A percentile compares a stretch with the other conserved stretches of the same genome.
Evolutionary conservation across 2,113 vertebrate genomes (phyloP).

Genomic region (Ictidomys tridecemlineatus): DNA sequence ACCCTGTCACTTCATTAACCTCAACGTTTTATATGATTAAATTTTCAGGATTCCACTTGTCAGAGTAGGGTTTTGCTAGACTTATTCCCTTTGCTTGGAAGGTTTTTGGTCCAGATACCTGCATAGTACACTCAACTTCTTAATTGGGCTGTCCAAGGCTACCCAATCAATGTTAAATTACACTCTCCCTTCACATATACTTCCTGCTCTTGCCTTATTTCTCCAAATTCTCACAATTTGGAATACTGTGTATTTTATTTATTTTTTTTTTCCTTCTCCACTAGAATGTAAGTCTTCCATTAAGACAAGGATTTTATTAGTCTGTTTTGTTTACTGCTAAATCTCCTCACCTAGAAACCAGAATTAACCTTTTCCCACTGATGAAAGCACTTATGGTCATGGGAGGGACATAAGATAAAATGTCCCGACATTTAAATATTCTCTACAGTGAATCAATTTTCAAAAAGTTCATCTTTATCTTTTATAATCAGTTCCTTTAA

Average conservation of each 20-base stretch:
- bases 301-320: conserved; percentile 34
- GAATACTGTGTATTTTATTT: not conserved
- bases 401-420: not conserved
- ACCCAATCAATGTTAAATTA: not conserved
- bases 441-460: not conserved
- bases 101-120: not conserved
- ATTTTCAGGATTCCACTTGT: not conserved
- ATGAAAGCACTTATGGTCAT: conserved; percentile 32
- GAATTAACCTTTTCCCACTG: conserved; percentile 48
- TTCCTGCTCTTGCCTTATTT: not conserved
- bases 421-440: not conserved
- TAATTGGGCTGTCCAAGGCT: not conserved
- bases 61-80: not conserved
- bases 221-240: not conserved
- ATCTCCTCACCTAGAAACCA: not conserved
- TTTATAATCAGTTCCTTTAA: conserved; percentile 12
- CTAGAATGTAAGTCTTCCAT: not conserved
- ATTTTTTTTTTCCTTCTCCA: not conserved
- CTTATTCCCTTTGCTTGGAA: not conserved
- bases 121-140: not conserved
- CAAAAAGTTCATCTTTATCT: conserved; percentile 44
- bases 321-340: conserved; percentile 56
- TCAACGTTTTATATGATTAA: not conserved
- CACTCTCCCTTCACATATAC: not conserved
- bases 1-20: not conserved